These are phyloP conservation scores for Tautogolabrus adspersus DNA, from an alignment of 2,113 vertebrate genomes.

Conservation along the genomic window DNA sequence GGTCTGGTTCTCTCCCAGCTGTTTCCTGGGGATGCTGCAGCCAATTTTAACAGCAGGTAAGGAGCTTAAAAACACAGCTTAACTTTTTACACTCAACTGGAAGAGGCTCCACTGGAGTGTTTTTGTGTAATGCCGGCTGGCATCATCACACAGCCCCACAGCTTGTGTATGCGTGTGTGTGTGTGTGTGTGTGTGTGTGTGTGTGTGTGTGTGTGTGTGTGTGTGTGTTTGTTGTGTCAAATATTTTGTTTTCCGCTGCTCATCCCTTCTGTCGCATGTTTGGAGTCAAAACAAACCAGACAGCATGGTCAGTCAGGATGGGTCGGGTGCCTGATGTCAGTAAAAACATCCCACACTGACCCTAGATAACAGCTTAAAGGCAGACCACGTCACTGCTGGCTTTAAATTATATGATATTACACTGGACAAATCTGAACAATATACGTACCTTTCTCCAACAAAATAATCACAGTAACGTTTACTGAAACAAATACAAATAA, in stretches of 20 bases:
- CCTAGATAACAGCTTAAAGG: slow-evolving; percentile 32
- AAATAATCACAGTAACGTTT: neutral
- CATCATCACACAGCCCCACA: slow-evolving; percentile 28
- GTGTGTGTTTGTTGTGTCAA: too few relatives aligned
- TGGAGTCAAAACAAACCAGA: slow-evolving; percentile 72
- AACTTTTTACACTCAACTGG: slow-evolving; percentile 13
- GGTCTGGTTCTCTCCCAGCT: slow-evolving; percentile 19
- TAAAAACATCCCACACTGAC: slow-evolving; percentile 42
- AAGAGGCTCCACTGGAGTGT: neutral
- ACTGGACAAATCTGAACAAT: neutral
- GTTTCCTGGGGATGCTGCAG: slow-evolving; percentile 6
- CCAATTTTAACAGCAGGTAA: slow-evolving; percentile 34
- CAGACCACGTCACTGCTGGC: slow-evolving; percentile 37
- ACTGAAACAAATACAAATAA: too few relatives aligned
- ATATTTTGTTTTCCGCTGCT: too few relatives aligned
- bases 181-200: slow-evolving; percentile 53
- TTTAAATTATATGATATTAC: slow-evolving; percentile 10
- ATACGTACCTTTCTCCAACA: neutral
- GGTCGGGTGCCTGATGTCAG: slow-evolving; percentile 59
- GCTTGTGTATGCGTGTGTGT: slow-evolving; percentile 46
- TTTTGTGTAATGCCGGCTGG: slow-evolving; percentile 25
- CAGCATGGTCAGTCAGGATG: slow-evolving; percentile 56
- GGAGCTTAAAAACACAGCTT: slow-evolving; percentile 18
- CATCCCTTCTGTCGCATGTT: slow-evolving; percentile 48
- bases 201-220: too few relatives aligned